A percentile compares a stretch with the other conserved stretches of the same genome.
Evolutionary conservation across 2,888 invertebrate genomes (phyloP).

Genomic region (Amiota mariae): DNA sequence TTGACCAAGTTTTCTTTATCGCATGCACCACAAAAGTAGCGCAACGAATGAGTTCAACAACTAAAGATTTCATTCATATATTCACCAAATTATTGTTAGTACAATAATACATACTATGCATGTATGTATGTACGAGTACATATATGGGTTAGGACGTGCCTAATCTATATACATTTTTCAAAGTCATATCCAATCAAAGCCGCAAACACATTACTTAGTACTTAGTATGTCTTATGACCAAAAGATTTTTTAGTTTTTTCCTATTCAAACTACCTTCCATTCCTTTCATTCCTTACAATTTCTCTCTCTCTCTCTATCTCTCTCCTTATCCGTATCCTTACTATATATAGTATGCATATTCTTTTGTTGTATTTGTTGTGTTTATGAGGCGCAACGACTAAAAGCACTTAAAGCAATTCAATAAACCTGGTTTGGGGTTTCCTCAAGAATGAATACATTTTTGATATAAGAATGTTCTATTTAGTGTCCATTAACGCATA

Average conservation of each 20-base stretch:
- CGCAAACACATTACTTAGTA: background rate
- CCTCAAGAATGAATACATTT: too few relatives aligned
- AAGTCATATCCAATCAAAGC: conserved; percentile 48
- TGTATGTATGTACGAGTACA: too few relatives aligned
- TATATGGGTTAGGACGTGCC: conserved; percentile 56
- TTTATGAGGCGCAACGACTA: conserved; percentile 49
- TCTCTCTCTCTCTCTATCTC: background rate
- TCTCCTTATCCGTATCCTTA: background rate
- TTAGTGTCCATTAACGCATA: too few relatives aligned
- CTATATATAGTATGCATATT: conserved; percentile 1
- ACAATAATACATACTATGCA: too few relatives aligned
- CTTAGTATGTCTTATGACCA: background rate
- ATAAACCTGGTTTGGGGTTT: conserved; percentile 45
- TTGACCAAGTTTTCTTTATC: conserved; percentile 23
- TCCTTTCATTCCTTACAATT: conserved; percentile 3
- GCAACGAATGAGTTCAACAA: too few relatives aligned
- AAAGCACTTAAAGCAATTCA: conserved; percentile 61
- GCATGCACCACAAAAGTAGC: conserved; percentile 5
- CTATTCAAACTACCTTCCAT: background rate
- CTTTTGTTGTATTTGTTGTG: conserved; percentile 37
- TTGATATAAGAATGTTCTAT: background rate
- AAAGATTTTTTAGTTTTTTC: background rate
- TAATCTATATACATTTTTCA: conserved; percentile 61
- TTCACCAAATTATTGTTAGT: too few relatives aligned
- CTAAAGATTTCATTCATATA: too few relatives aligned